phyloP scores from a whole-genome alignment of 2,113 vertebrate genomes.

The Equus quagga region DNA sequence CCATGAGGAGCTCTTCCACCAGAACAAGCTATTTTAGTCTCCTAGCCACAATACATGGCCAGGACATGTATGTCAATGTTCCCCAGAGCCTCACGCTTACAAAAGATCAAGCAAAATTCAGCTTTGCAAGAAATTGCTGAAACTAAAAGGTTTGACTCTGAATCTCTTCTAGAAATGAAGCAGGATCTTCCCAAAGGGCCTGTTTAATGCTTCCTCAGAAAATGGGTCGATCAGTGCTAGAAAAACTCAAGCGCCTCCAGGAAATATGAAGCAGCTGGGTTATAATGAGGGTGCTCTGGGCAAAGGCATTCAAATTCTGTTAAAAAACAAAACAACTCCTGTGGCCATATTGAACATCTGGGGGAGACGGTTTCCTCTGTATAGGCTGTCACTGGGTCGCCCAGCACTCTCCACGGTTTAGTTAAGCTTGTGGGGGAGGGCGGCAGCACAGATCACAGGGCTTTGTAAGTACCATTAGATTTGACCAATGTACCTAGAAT shows the following conservation, averaged over 20 bases:
- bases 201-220: neutral
- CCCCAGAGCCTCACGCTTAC: neutral
- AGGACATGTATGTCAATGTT: neutral
- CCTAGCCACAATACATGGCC: neutral
- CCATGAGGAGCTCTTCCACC: neutral
- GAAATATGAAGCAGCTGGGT: neutral
- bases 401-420: neutral
- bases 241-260: neutral
- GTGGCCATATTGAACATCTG: neutral
- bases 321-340: neutral
- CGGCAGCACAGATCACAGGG: too few relatives aligned
- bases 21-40: neutral
- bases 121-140: neutral
- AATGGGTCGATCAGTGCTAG: neutral
- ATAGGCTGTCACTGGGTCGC: neutral
- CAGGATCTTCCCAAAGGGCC: neutral
- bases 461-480: neutral
- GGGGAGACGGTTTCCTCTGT: neutral
- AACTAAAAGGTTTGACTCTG: neutral
- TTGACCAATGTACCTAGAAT: neutral
- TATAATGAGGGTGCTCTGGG: neutral
- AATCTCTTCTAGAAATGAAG: neutral
- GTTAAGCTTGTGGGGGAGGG: neutral
- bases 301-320: neutral
- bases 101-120: neutral